Conservation (phyloP, 2,888 invertebrate genomes). For the Macrophya alboannulata region DNA sequence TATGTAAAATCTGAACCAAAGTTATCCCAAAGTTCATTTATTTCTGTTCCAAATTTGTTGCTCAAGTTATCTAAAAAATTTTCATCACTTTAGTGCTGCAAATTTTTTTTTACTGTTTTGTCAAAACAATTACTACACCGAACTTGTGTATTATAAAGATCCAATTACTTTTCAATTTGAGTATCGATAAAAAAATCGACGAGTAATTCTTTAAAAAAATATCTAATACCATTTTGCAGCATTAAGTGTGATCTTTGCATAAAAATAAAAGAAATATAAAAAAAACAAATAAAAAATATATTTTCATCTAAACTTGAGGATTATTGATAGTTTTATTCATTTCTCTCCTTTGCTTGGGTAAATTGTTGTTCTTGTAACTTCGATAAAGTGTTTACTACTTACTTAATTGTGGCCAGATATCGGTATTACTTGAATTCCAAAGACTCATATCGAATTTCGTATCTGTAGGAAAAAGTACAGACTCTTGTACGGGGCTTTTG, state of each 20-base stretch:
- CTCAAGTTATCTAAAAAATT: constrained; percentile 86
- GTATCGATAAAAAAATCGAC: constrained; percentile 37
- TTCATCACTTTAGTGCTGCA: constrained; percentile 66
- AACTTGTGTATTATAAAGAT: constrained; percentile 34
- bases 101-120: constrained; percentile 47
- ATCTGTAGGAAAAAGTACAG: constrained; percentile 87
- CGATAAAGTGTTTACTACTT: constrained; percentile 76
- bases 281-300: constrained; percentile 32
- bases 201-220: constrained; percentile 1
- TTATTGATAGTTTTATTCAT: not conserved
- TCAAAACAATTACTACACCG: constrained; percentile 12
- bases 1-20: constrained; percentile 87
- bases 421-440: constrained; percentile 90
- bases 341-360: not conserved
- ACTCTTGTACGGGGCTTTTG: constrained; percentile 82
- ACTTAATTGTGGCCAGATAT: constrained; percentile 93
- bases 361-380: not conserved
- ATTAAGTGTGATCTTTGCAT: constrained; percentile 40
- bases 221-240: constrained; percentile 45
- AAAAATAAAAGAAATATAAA: constrained; percentile 17
- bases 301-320: constrained; percentile 44
- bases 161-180: not conserved
- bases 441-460: constrained; percentile 88
- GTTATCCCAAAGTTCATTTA: constrained; percentile 87
- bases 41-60: constrained; percentile 87